Evolutionary conservation across 2,888 invertebrate genomes (phyloP).

Genomic region (Pammene aurita): DNA sequence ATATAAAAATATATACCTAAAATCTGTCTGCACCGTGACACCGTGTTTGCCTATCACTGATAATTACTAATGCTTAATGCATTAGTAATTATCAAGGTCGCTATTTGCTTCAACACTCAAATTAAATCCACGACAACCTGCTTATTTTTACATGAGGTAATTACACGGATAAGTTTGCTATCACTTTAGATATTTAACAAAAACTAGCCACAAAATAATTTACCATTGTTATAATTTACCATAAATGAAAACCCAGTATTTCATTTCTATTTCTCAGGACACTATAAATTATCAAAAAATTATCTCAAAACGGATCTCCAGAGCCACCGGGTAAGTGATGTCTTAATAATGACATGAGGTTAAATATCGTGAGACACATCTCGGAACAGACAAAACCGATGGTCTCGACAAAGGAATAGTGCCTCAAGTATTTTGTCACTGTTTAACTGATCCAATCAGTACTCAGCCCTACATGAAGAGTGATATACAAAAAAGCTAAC

Average conservation of each 20-base stretch:
- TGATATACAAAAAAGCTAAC: slow-evolving; percentile 59
- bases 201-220: slow-evolving; percentile 50
- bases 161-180: no score
- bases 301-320: slow-evolving; percentile 69
- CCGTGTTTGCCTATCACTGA: no score
- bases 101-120: no score
- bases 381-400: slow-evolving; percentile 66
- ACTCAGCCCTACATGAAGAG: slow-evolving; percentile 56
- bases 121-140: no score
- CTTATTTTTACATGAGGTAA: no score
- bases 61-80: no score
- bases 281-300: slow-evolving; percentile 72
- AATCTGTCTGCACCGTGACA: no score
- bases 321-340: slow-evolving; percentile 81
- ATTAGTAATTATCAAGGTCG: no score
- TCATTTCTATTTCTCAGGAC: slow-evolving; percentile 60
- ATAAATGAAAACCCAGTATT: slow-evolving; percentile 53
- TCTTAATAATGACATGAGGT: slow-evolving; percentile 81
- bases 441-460: slow-evolving; percentile 79
- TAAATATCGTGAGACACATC: slow-evolving; percentile 78
- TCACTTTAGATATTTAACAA: neutral
- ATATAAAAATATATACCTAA: no score
- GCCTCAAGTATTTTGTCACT: slow-evolving; percentile 80
- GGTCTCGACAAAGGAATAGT: slow-evolving; percentile 74
- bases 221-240: slow-evolving; percentile 46